Base-by-base conservation (phyloP, 2,888 invertebrate genomes). In the Trichopoda pennipes region DNA sequence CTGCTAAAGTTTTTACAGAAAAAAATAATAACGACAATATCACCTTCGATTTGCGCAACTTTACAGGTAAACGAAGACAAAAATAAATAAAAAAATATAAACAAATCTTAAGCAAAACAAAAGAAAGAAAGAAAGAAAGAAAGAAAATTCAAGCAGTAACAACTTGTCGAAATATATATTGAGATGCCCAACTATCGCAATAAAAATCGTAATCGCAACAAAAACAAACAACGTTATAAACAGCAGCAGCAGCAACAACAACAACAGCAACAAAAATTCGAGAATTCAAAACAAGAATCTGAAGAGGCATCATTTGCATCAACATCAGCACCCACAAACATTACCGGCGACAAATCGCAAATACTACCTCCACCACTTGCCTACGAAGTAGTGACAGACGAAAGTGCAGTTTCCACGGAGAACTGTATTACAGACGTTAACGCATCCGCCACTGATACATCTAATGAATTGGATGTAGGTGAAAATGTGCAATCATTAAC, bases 141-240 rank as follows among this genome's bases (percentile, higher is more conserved):
- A 88, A 88, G 88, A 88, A 84, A 88, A 86, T 70, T 87, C 87
- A 78, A 88, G 87, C 80, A 87, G 88, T 73, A 88, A 87, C 38
- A 60, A 58, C 68, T 69, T 66, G 60, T 53, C 66, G 53, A 78
- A 69, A 28, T 75, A 49, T 1, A 47, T 17, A 32, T 69, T 63
- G 2, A 79, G 79, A 82, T 82, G 82, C 82, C 82, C 23, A 90
- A 87, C 81, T 87, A 87, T 78, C 87, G 86, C 75, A 87, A 87
- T 74, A 88, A 86, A 77, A 88, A 86, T 69, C 85, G 84, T 58
- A 86, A 86, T 72, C 83, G 82, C 53, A 86, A 85, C 70, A 84
- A 84, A 80, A 82, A 84, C 61, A 84, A 83, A 66, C 80, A 85
- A 66, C 78, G 85, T 42, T 84, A 83, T 68, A 81, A 85, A 68